A percentile compares a stretch with the other conserved stretches of the same genome.
Conservation (phyloP, 2,113 vertebrate genomes). For the Vulpes lagopus region DNA sequence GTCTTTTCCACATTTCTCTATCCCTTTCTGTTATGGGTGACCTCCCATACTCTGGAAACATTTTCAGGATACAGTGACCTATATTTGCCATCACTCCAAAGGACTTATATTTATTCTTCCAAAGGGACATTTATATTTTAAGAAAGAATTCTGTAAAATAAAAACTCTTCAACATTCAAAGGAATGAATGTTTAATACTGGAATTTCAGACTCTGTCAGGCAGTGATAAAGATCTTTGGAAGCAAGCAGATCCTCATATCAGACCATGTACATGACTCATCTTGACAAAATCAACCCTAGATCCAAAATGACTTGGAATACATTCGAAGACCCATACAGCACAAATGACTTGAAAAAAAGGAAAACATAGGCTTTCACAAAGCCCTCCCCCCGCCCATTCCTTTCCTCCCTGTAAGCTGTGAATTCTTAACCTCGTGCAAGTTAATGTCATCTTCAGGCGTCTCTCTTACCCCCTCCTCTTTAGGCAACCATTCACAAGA, state of each 20-base stretch:
- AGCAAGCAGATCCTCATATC: not conserved
- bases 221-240: not conserved
- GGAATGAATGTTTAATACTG: not conserved
- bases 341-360: not conserved
- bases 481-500: not conserved
- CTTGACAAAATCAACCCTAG: not conserved
- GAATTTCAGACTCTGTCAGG: not conserved
- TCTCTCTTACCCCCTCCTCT: not conserved
- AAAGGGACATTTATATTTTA: not conserved
- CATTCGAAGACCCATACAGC: not conserved
- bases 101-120: not conserved
- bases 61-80: not conserved
- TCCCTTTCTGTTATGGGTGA: not conserved
- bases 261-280: not conserved
- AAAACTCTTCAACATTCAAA: not conserved
- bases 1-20: not conserved
- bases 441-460: not conserved
- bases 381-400: not conserved
- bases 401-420: not conserved
- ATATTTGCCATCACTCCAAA: not conserved
- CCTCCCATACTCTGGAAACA: not conserved
- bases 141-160: constrained; percentile 13
- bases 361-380: not conserved
- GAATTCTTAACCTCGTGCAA: not conserved
- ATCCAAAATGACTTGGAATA: not conserved